Percentiles rank a stretch among this genome's conserved stretches.
Conservation (phyloP, 2,888 invertebrate species). For the Phanerotoma sp. region DNA sequence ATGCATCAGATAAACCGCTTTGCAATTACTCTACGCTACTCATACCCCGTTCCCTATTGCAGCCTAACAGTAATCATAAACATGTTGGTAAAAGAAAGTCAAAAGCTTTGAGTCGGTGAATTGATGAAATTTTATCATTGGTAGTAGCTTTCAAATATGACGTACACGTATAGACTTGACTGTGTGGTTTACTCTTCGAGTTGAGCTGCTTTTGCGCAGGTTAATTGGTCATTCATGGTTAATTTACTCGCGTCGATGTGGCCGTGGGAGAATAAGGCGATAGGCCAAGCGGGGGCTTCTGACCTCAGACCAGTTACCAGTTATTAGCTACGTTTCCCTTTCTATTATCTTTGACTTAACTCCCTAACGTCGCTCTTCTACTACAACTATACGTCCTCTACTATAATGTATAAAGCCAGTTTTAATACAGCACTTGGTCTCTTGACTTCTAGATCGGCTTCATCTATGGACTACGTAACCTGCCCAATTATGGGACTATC, state of each 20-base stretch:
- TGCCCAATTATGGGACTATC: too few relatives aligned
- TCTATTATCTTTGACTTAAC: neutral
- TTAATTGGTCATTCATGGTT: constrained; percentile 57
- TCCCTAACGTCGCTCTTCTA: neutral
- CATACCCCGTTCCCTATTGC: too few relatives aligned
- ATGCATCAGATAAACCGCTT: constrained; percentile 28
- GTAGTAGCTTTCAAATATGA: neutral
- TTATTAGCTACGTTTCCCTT: too few relatives aligned
- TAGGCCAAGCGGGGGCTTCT: constrained; percentile 30
- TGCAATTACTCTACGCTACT: constrained; percentile 35
- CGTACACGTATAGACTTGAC: too few relatives aligned
- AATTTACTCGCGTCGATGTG: constrained; percentile 47
- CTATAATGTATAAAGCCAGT: constrained; percentile 2
- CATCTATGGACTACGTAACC: too few relatives aligned
- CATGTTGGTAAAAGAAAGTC: neutral
- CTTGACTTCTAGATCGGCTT: too few relatives aligned
- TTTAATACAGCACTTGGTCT: neutral
- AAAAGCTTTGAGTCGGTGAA: neutral
- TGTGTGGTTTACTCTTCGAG: too few relatives aligned
- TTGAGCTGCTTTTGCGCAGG: constrained; percentile 49
- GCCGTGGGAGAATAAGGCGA: constrained; percentile 43
- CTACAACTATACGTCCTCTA: neutral
- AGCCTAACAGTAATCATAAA: neutral
- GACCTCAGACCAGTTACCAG: constrained; percentile 9
- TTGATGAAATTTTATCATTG: neutral